A percentile compares a stretch with the other conserved stretches of the same genome.
phyloP scores from a whole-genome alignment of 2,113 vertebrate genomes.

The Alligator mississippiensis region DNA sequence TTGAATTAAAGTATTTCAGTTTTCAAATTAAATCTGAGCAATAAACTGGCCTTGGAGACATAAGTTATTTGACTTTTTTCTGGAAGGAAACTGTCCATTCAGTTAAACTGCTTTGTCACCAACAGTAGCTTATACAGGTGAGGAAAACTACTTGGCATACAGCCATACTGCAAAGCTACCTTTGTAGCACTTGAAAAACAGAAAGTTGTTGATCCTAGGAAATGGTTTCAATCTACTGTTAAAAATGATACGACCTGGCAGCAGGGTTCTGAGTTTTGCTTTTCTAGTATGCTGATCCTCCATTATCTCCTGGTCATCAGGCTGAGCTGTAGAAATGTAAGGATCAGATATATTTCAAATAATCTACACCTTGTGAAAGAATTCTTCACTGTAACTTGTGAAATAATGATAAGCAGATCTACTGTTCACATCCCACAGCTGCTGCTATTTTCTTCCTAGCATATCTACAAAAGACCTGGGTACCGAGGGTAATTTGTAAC shows the following conservation, averaged over 20 bases:
- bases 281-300: rapidly evolving
- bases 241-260: background rate
- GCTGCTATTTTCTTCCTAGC: background rate
- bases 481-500: background rate
- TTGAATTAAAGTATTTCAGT: slow-evolving; percentile 15
- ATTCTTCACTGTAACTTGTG: background rate
- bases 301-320: background rate
- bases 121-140: background rate
- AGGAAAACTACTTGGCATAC: slow-evolving; percentile 16
- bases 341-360: rapidly evolving
- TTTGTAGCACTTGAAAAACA: background rate
- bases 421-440: rapidly evolving
- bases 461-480: background rate
- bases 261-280: background rate
- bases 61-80: background rate
- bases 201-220: slow-evolving; percentile 3
- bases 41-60: slow-evolving; percentile 30
- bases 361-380: background rate
- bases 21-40: slow-evolving; percentile 53
- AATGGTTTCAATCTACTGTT: background rate
- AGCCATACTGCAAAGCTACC: background rate
- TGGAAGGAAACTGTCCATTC: slow-evolving; percentile 25
- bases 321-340: background rate
- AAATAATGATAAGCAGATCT: background rate
- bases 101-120: background rate